A percentile compares a stretch with the other conserved stretches of the same genome.
phyloP scores from a whole-genome alignment of 2,888 invertebrate genomes.

The Glyphotaelius pellucidus region DNA sequence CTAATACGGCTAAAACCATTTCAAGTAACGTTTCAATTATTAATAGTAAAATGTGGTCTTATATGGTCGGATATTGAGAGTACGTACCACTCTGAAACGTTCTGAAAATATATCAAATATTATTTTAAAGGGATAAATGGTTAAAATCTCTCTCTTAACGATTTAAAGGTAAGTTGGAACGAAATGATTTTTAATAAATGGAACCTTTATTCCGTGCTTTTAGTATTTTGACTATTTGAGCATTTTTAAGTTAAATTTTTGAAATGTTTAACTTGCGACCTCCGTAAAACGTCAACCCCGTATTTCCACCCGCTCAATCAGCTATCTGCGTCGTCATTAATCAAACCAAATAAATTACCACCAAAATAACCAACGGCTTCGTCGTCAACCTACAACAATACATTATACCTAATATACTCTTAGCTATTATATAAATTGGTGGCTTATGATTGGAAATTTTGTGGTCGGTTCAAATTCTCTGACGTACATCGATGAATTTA shows the following conservation, averaged over 20 bases:
- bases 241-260: neutral
- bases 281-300: neutral
- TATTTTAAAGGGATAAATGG: too few relatives aligned
- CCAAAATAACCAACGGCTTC: neutral
- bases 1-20: too few relatives aligned
- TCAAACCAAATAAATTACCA: neutral
- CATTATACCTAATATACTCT: neutral
- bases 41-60: too few relatives aligned
- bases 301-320: neutral
- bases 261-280: neutral
- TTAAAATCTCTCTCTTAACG: too few relatives aligned
- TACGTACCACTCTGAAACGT: too few relatives aligned
- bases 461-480: neutral
- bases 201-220: too few relatives aligned
- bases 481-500: neutral
- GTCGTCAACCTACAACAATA: neutral
- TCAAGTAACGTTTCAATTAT: too few relatives aligned
- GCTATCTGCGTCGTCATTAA: neutral
- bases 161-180: too few relatives aligned
- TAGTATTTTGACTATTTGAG: too few relatives aligned
- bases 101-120: too few relatives aligned
- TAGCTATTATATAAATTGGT: neutral
- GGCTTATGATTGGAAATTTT: neutral
- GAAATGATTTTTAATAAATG: too few relatives aligned
- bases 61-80: too few relatives aligned